Percentiles rank a stretch among this genome's conserved stretches.
phyloP scores from a whole-genome alignment of 2,113 vertebrate genomes.

The Erythrocercus mccallii region DNA sequence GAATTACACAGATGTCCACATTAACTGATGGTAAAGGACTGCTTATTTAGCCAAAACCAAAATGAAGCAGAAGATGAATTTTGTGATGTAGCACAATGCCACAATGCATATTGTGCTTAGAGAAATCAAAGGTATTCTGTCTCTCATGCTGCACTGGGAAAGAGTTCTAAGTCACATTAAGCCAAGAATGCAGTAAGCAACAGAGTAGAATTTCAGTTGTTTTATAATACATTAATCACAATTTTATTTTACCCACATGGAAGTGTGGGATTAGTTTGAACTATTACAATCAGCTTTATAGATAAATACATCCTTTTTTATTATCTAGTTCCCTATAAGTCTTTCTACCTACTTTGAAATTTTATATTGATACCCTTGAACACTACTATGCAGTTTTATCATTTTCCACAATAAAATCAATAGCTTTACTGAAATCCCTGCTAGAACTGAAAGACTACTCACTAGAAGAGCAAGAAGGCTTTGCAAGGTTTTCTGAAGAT shows the following conservation, averaged over 20 bases:
- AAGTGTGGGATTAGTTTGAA: background rate
- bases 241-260: background rate
- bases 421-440: background rate
- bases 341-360: background rate
- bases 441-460: background rate
- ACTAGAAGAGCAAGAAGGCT: background rate
- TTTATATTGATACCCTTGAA: background rate
- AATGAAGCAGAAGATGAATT: background rate
- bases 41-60: background rate
- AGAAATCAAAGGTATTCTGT: background rate
- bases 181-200: background rate
- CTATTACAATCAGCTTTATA: background rate
- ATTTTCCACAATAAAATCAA: background rate
- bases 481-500: background rate
- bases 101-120: background rate
- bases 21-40: background rate
- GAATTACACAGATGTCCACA: background rate
- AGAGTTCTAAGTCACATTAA: fast-evolving
- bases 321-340: background rate
- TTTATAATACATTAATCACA: background rate
- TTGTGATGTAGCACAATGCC: background rate
- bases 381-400: background rate
- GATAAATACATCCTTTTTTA: background rate
- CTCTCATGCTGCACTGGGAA: background rate
- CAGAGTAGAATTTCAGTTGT: background rate